Conservation (phyloP, 2,888 invertebrate genomes). For the Chalcis sispes region DNA sequence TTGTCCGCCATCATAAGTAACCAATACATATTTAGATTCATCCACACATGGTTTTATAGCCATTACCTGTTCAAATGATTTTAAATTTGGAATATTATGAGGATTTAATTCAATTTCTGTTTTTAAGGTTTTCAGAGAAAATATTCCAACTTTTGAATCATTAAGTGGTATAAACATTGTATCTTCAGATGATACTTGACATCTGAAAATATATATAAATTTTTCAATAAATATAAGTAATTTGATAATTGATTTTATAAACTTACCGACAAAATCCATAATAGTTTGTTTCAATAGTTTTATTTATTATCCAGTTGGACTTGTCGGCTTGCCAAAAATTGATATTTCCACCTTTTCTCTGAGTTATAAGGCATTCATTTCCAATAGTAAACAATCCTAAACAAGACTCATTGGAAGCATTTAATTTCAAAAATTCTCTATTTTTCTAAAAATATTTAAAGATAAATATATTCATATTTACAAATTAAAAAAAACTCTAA, state of each 20-base stretch:
- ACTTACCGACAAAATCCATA: conserved; percentile 83
- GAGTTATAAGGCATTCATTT: conserved; percentile 81
- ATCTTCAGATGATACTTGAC: conserved; percentile 78
- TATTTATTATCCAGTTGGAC: conserved; percentile 78
- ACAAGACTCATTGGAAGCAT: conserved; percentile 78
- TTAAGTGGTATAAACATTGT: conserved; percentile 83
- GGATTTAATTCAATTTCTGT: conserved; percentile 67
- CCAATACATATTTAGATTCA: conserved; percentile 76
- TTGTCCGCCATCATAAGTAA: conserved; percentile 86
- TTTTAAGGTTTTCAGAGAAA: conserved; percentile 76
- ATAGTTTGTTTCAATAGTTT: conserved; percentile 80
- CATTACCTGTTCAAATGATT: conserved; percentile 81
- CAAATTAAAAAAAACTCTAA: background rate
- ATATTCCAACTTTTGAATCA: conserved; percentile 78
- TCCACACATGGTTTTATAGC: conserved; percentile 78
- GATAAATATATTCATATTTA: conserved; percentile 1
- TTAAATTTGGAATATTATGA: conserved; percentile 55
- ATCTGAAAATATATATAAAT: conserved; percentile 60
- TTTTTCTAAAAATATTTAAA: conserved; percentile 80
- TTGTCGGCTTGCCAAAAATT: conserved; percentile 82
- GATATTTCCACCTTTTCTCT: conserved; percentile 85
- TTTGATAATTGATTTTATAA: background rate
- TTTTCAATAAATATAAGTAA: background rate
- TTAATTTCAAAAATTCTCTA: conserved; percentile 82
- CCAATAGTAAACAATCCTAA: conserved; percentile 81